Base-by-base conservation (phyloP, 2,888 invertebrate genomes). In the Morinoia aosen region DNA sequence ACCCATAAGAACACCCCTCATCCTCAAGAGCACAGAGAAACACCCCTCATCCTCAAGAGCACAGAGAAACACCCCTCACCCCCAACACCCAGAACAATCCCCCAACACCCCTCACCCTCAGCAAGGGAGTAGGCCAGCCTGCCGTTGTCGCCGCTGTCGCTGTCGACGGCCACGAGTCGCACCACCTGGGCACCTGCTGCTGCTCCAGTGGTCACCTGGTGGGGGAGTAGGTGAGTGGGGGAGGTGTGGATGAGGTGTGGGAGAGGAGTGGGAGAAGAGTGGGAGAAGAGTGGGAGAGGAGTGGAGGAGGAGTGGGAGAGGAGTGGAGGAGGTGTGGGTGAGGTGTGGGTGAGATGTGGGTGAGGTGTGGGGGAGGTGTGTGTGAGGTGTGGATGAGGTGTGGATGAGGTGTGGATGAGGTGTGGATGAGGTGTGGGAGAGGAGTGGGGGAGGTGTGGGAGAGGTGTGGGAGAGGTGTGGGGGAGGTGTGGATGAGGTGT, bases 141-240 rank as follows among this genome's bases (percentile, higher is more conserved):
- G 0, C 98, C 98, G 97, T 99, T 99, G 96, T 98, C 98, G 0
- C 98, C 99, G 96, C 98, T 98, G 97, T 99, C 99, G 96, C 98
- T 98, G 97, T 99, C 99, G 88, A 98, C 98, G 58, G 99, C 99
- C 96, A 98, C 98, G 88, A 98, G 98, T 58, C 97, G 97, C 5
- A 98, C 98, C 94, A 99, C 98, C 14, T 98, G 98, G 48, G 98
- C 98, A 96, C 98, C 98, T 57, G 98, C 97, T 0, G 98, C 97
- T 0, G 98, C 98, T 97, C 98, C 98, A 97, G 98, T 98, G 95
- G 97, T 96, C 94, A 97, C 97, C 96, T 97, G 97, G 19, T 33
- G 39, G 25, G 19, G 40, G 33, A 10, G 48, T 48, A 48, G 48
- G 48, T 48, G 48, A 48, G 48, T 2, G 48, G 5, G 48, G 33